Evolutionary conservation across 2,113 vertebrate genomes (phyloP).

Genomic region (Chauna torquata): DNA sequence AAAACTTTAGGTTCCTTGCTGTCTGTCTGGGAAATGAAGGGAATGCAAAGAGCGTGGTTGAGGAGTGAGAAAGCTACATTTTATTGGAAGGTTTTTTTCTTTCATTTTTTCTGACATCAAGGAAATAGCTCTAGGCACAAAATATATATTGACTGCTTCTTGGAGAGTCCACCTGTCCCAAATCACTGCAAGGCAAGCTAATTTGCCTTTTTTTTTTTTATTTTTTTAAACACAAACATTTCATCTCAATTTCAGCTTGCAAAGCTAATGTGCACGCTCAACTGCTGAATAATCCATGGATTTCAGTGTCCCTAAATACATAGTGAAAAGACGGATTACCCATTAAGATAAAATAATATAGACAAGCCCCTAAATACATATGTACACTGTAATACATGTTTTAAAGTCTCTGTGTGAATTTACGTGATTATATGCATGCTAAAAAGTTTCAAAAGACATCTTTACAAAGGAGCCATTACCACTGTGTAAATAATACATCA

Average conservation of each 20-base stretch:
- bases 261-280: conserved; percentile 1
- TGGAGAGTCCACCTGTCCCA: neutral
- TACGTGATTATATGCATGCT: conserved; percentile 54
- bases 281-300: conserved; percentile 64
- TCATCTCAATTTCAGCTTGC: conserved; percentile 32
- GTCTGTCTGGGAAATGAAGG: neutral
- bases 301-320: conserved; percentile 69
- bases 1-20: neutral
- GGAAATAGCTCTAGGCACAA: neutral
- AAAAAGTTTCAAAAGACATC: conserved; percentile 61
- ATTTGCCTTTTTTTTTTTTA: neutral
- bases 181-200: neutral
- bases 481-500: conserved; percentile 66
- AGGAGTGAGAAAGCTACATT: neutral
- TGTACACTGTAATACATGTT: conserved; percentile 51
- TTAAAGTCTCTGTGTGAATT: conserved; percentile 62
- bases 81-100: rapidly evolving
- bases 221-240: neutral
- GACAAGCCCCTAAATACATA: conserved; percentile 67
- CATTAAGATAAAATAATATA: conserved; percentile 71
- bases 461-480: conserved; percentile 62
- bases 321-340: conserved; percentile 66
- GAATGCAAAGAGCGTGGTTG: rapidly evolving
- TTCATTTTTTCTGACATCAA: neutral
- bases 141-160: neutral